A percentile compares a stretch with the other conserved stretches of the same genome.
These are phyloP conservation scores for Conomelus anceps DNA, from an alignment of 2,888 invertebrate species.

Conservation along the genomic window DNA sequence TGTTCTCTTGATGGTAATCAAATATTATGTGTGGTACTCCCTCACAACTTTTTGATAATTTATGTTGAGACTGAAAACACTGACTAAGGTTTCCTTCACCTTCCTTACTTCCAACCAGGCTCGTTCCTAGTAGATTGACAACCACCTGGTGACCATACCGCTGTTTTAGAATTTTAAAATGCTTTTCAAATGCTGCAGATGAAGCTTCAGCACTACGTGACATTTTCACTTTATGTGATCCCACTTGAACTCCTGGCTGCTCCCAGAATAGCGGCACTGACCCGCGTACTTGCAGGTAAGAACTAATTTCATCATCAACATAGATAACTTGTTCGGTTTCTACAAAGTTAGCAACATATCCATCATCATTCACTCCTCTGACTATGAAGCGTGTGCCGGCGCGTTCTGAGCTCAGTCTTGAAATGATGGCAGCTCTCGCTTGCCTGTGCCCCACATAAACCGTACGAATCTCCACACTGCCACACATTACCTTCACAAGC, in stretches of 20 bases:
- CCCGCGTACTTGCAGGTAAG: constrained; percentile 84
- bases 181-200: constrained; percentile 86
- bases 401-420: constrained; percentile 92
- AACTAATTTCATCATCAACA: constrained; percentile 82
- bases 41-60: constrained; percentile 69
- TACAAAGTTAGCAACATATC: constrained; percentile 99
- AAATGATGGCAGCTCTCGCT: constrained; percentile 90
- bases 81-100: constrained; percentile 94
- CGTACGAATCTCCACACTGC: constrained; percentile 93
- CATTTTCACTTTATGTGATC: constrained; percentile 96
- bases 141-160: constrained; percentile 88
- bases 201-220: constrained; percentile 94
- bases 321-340: constrained; percentile 98
- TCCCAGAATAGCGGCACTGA: constrained; percentile 99
- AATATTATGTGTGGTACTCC: constrained; percentile 86
- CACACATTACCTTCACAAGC: constrained; percentile 94
- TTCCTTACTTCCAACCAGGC: constrained; percentile 89
- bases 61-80: constrained; percentile 83
- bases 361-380: constrained; percentile 97
- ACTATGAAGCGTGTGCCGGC: constrained; percentile 98
- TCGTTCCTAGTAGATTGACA: constrained; percentile 86
- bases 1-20: constrained; percentile 93
- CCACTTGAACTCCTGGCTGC: constrained; percentile 92
- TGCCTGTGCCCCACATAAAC: constrained; percentile 96
- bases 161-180: constrained; percentile 75